Evolutionary conservation across 2,888 invertebrate genomes (phyloP), one percentile per base, ranked within the genome.

Genomic region (Chironomus tentans): DNA sequence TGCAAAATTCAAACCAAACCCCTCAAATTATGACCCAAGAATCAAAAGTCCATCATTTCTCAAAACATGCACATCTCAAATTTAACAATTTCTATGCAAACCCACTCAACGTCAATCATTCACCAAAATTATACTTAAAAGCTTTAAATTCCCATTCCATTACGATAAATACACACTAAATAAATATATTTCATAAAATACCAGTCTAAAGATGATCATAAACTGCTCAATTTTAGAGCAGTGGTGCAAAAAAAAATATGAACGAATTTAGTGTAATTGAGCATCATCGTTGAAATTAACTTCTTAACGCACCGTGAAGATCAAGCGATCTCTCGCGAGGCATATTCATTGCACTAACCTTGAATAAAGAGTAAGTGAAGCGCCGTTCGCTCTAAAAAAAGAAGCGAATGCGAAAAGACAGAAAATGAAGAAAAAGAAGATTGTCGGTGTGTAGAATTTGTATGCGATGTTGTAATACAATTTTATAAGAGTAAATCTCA

Each of bases 311-410:
- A 28, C 69, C 38, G 18, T 69, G 24, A 69, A 69, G 69, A 69
- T 38, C 69, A 38, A 56, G 56, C 18, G 38, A 38, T 38, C 28
- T 50, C 15, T 50, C 15, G 50, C 15, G 15, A 50, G 15, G 15
- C 38, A 38, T 10, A 13, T 4, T 28, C 28, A 47, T 50, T 70
- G 70, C 70, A 70, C 13, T 70, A 48, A 48, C 70, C 70, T 70
- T 70, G 70, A 48, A 18, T 6, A 22, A 68, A 47, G 2, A 70
- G 48, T 48, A 48, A 70, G 48, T 47, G 70, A 70, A 70, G 70
- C 70, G 70, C 70, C 47, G 6, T 13, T 22, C 22, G 22, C 22
- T 68, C 22, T 10, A 50, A 50, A 15, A n/a, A 50, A 56, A 18
- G n/a, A 18, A 56, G 56, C n/a, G 56, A 50, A 15, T n/a, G 15